phyloP scores from a whole-genome alignment of 2,797 vertebrate genomes.

The Semaprochilodus insignis region DNA sequence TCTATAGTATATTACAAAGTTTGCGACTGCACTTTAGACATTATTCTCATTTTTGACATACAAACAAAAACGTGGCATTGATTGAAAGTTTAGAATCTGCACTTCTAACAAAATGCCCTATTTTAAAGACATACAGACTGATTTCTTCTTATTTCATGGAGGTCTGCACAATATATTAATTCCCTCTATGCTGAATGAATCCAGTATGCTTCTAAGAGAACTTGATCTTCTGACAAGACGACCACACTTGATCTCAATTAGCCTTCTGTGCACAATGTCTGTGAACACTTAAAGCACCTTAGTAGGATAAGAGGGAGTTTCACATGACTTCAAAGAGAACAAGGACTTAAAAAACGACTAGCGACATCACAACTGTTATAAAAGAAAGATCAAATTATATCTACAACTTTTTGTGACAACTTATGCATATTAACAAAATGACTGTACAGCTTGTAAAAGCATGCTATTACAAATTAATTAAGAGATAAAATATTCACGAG shows the following conservation, averaged over 20 bases:
- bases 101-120: too few species aligned
- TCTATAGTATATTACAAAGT: too few species aligned
- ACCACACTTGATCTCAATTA: background rate
- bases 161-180: background rate
- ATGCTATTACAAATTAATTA: conserved; percentile 46
- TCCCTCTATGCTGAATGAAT: background rate
- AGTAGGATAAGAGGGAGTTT: conserved; percentile 2
- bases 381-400: conserved; percentile 18
- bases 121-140: background rate
- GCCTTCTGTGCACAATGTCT: background rate
- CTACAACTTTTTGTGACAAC: conserved; percentile 37
- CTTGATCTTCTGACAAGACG: conserved; percentile 1
- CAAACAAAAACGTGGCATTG: too few species aligned
- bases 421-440: background rate
- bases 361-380: background rate
- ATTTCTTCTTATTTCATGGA: too few species aligned
- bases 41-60: too few species aligned
- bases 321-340: conserved; percentile 22
- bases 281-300: background rate
- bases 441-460: conserved; percentile 2
- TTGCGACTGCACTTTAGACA: too few species aligned
- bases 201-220: background rate
- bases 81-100: too few species aligned
- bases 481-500: conserved; percentile 78
- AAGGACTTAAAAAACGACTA: background rate